A percentile compares a stretch with the other conserved stretches of the same genome.
Conservation (phyloP, 2,113 vertebrate genomes). For the Semicossyphus pulcher region DNA sequence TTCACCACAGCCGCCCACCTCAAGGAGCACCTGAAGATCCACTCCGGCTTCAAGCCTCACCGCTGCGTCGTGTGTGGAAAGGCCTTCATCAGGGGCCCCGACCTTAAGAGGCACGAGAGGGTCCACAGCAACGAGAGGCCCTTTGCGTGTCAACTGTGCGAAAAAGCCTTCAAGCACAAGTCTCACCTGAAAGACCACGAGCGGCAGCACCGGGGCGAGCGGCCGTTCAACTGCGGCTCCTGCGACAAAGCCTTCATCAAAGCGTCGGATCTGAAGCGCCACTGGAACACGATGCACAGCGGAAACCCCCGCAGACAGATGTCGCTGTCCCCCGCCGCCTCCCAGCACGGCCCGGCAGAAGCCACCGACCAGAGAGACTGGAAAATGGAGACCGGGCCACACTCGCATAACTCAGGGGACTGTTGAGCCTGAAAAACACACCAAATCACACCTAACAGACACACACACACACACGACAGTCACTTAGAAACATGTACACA, state of each 20-base stretch:
- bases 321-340: conserved; percentile 86
- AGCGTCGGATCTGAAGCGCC: conserved; percentile 97
- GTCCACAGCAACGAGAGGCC: conserved; percentile 98
- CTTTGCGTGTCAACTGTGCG: conserved; percentile 96
- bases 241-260: conserved; percentile 99
- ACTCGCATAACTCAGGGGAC: conserved; percentile 79
- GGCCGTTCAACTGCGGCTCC: conserved; percentile 96
- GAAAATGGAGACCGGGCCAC: conserved; percentile 84
- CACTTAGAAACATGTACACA: conserved; percentile 30
- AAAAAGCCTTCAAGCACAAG: conserved; percentile 99
- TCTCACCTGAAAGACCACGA: conserved; percentile 99
- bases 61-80: conserved; percentile 98
- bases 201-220: conserved; percentile 94
- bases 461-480: conserved; percentile 13
- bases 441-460: conserved; percentile 9
- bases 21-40: conserved; percentile 98
- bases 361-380: conserved; percentile 91
- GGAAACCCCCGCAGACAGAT: conserved; percentile 93
- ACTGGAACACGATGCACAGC: conserved; percentile 99
- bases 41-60: conserved; percentile 97
- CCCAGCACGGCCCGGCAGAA: conserved; percentile 90
- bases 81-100: conserved; percentile 96
- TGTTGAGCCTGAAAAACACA: conserved; percentile 55
- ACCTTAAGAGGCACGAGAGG: conserved; percentile 96
- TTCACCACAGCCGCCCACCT: conserved; percentile 98